A percentile compares a stretch with the other conserved stretches of the same genome.
Conservation (phyloP, 2,888 invertebrate genomes). For the Microdon myrmicae region DNA sequence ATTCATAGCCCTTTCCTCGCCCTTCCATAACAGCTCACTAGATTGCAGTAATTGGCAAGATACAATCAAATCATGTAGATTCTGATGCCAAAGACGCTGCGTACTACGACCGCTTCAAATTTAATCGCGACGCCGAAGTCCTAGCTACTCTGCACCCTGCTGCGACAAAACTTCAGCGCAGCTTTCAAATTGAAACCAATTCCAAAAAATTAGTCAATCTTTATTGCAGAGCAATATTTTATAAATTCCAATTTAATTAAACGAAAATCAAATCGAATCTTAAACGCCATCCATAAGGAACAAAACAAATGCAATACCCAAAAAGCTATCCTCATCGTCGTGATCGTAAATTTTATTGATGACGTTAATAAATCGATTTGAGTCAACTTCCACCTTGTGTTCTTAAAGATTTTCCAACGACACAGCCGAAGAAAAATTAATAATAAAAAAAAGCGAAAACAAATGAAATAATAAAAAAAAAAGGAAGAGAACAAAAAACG, state of each 20-base stretch:
- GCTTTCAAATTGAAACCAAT: slow-evolving; percentile 35
- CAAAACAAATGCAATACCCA: slow-evolving; percentile 11
- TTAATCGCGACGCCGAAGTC: no score
- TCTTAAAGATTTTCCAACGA: slow-evolving; percentile 22
- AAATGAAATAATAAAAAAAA: slow-evolving; percentile 1
- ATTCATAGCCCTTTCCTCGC: no score
- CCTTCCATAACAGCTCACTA: no score
- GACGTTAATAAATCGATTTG: slow-evolving; percentile 51
- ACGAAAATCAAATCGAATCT: slow-evolving; percentile 40
- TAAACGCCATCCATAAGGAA: slow-evolving; percentile 12
- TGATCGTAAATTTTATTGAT: slow-evolving; percentile 50
- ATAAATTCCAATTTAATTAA: slow-evolving; percentile 49
- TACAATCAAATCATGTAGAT: no score
- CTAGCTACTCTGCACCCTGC: no score
- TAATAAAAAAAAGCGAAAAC: slow-evolving; percentile 25
- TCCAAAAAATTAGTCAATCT: slow-evolving; percentile 29
- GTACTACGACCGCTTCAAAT: no score
- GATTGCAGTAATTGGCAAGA: no score
- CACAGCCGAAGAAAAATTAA: slow-evolving; percentile 24
- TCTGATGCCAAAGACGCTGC: no score
- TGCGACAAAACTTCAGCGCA: slow-evolving; percentile 28
- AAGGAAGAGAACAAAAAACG: no score
- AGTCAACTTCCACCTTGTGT: slow-evolving; percentile 42
- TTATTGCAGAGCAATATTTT: slow-evolving; percentile 50
- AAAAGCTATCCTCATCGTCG: slow-evolving; percentile 30